Evolutionary conservation across 2,113 vertebrate genomes (phyloP).

Genomic region (Pandion haliaetus): DNA sequence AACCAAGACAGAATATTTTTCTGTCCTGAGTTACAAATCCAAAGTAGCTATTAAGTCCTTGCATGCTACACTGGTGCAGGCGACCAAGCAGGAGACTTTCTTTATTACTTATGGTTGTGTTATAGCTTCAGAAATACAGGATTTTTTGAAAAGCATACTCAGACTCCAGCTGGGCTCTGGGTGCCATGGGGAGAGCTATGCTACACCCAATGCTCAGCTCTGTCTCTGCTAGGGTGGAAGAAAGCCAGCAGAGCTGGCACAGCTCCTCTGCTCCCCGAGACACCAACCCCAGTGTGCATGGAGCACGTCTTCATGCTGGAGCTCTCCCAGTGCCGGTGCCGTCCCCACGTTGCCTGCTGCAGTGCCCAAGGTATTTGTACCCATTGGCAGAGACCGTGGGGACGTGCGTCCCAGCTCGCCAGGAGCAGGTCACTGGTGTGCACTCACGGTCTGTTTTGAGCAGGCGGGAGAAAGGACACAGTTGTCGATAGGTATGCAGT

Average conservation of each 20-base stretch:
- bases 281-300: background rate
- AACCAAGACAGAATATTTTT: no score
- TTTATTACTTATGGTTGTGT: background rate
- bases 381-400: background rate
- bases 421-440: background rate
- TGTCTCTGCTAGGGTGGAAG: background rate
- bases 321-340: background rate
- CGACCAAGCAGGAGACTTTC: background rate
- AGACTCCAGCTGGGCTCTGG: background rate
- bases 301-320: background rate
- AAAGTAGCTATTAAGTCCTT: background rate
- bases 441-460: background rate
- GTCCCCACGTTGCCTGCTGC: background rate
- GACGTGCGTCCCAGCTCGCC: fast-evolving
- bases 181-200: background rate
- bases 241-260: background rate
- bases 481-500: background rate
- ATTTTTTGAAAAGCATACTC: background rate
- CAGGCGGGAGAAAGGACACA: background rate
- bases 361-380: background rate
- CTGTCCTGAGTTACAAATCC: no score
- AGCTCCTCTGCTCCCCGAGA: background rate
- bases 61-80: background rate
- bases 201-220: background rate
- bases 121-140: background rate